Conservation (phyloP, 1,140 invertebrate species). For the Panagrolaimus sp. region DNA sequence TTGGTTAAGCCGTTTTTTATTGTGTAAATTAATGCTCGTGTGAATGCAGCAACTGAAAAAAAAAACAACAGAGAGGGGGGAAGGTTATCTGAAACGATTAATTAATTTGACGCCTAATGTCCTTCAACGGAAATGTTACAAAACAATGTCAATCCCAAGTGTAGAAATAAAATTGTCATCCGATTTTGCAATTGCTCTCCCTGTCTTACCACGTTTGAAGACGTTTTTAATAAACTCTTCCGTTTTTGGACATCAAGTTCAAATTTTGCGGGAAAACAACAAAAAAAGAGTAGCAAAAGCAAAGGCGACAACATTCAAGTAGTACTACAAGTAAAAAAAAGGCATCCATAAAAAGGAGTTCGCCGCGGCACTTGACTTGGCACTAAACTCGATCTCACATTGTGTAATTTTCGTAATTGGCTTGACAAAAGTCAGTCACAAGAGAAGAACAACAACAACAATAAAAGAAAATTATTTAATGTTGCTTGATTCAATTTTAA, state of each 20-base stretch:
- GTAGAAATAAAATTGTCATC: background rate
- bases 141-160: background rate
- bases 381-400: conserved; percentile 5
- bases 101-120: background rate
- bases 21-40: conserved; percentile 18
- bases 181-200: background rate
- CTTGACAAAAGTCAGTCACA: background rate
- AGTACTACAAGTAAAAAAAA: background rate
- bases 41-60: background rate
- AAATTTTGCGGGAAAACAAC: background rate
- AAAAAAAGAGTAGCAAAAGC: no score
- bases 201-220: no score
- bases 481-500: no score
- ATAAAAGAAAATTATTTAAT: no score
- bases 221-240: conserved; percentile 1
- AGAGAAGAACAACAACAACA: no score
- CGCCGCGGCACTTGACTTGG: background rate
- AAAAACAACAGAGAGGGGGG: no score
- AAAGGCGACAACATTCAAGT: background rate
- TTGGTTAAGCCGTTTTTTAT: background rate
- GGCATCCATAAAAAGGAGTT: conserved; percentile 6
- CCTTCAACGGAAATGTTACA: background rate
- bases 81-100: conserved; percentile 12
- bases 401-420: conserved; percentile 17
- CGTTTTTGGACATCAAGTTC: background rate